Evolutionary conservation across 2,113 vertebrate genomes (phyloP).

Genomic region (Elephas maximus): DNA sequence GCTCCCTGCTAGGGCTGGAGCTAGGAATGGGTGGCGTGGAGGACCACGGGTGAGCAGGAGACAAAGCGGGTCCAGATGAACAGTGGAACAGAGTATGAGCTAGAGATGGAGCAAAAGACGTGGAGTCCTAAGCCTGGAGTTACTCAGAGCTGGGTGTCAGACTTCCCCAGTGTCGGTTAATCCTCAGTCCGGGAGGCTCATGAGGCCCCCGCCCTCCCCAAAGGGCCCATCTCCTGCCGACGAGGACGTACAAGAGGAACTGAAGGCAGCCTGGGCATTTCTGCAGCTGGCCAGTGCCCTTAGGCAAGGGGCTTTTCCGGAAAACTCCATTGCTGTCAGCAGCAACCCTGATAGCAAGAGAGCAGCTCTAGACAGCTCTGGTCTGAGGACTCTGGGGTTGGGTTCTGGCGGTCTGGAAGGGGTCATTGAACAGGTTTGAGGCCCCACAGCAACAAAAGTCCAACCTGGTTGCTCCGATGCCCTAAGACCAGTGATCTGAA

Average conservation of each 20-base stretch:
- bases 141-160: neutral
- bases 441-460: neutral
- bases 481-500: neutral
- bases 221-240: neutral
- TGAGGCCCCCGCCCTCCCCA: too few relatives aligned
- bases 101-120: neutral
- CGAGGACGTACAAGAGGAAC: neutral
- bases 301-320: neutral
- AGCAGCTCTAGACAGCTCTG: neutral
- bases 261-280: neutral
- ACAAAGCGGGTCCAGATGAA: neutral
- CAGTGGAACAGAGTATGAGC: accelerated
- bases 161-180: neutral
- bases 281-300: neutral
- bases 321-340: neutral
- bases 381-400: constrained; percentile 13
- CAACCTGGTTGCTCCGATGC: constrained; percentile 17
- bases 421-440: neutral
- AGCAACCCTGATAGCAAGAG: constrained; percentile 50
- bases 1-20: accelerated
- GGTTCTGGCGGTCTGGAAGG: neutral
- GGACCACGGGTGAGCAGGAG: neutral
- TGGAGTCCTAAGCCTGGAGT: neutral
- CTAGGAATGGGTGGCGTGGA: neutral
- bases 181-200: neutral